Percentiles rank a stretch among this genome's conserved stretches.
These are phyloP conservation scores for Drosophila limbata DNA, from an alignment of 2,888 invertebrate species.

Conservation along the genomic window DNA sequence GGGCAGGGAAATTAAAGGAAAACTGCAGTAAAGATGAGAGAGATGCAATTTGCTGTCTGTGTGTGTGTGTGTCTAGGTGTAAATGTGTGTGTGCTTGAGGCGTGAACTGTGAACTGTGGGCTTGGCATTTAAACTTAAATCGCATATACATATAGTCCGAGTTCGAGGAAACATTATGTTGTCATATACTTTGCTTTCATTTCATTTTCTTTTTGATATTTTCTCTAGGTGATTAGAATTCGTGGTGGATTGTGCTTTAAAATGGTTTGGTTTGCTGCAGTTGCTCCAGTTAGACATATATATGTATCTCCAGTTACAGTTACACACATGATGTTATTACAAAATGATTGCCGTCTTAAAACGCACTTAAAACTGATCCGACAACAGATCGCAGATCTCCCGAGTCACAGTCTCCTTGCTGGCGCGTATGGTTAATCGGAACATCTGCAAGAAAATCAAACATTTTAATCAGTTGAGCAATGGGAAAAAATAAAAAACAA, in stretches of 20 bases:
- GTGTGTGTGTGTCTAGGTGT: slow-evolving; percentile 5
- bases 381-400: slow-evolving; percentile 96
- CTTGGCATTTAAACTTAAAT: slow-evolving; percentile 42
- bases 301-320: slow-evolving; percentile 20
- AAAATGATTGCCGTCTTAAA: slow-evolving; percentile 42
- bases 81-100: slow-evolving; percentile 33
- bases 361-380: slow-evolving; percentile 95
- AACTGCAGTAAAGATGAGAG: slow-evolving; percentile 23
- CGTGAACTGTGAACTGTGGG: slow-evolving; percentile 19
- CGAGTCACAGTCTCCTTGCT: slow-evolving; percentile 98
- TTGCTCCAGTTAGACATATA: slow-evolving; percentile 30
- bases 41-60: slow-evolving; percentile 9
- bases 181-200: slow-evolving; percentile 38
- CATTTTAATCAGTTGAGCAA: too few relatives aligned
- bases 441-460: slow-evolving; percentile 91
- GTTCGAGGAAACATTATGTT: slow-evolving; percentile 53
- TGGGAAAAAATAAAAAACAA: too few relatives aligned
- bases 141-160: slow-evolving; percentile 30
- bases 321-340: slow-evolving; percentile 9
- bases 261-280: slow-evolving; percentile 59
- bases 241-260: slow-evolving; percentile 76
- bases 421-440: slow-evolving; percentile 97
- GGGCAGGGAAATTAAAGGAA: slow-evolving; percentile 6
- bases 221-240: slow-evolving; percentile 62
- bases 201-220: slow-evolving; percentile 57